A percentile compares a stretch with the other conserved stretches of the same genome.
Conservation (phyloP, 2,797 vertebrate genomes). For the Hemitrygon akajei region DNA sequence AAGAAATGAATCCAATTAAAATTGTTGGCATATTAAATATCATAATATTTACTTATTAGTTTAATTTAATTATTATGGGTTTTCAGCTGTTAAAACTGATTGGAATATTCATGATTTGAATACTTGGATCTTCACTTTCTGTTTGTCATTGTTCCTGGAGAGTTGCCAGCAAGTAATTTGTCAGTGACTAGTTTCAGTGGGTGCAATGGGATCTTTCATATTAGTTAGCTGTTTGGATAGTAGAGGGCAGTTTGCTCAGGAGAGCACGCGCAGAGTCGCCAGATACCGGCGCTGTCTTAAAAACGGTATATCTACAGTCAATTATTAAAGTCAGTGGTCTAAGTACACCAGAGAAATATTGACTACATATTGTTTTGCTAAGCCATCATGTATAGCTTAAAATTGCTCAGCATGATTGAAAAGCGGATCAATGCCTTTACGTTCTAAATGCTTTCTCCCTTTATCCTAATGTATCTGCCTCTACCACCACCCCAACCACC, state of each 20-base stretch:
- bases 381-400: not conserved
- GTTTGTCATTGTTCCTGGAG: not conserved
- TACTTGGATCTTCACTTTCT: not conserved
- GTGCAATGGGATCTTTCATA: not conserved
- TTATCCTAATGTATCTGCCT: not conserved
- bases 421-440: not conserved
- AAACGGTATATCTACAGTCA: not conserved
- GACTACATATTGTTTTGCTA: not conserved
- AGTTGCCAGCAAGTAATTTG: too few species aligned
- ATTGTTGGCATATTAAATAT: not conserved
- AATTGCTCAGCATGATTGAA: not conserved
- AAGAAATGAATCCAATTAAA: too few species aligned
- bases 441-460: not conserved
- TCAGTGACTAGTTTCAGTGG: not conserved
- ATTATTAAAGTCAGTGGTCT: not conserved
- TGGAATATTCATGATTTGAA: not conserved
- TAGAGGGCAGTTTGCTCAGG: too few species aligned
- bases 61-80: not conserved
- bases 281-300: too few species aligned
- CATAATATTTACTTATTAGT: not conserved
- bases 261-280: too few species aligned
- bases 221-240: not conserved
- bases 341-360: not conserved
- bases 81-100: not conserved
- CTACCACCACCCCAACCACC: too few species aligned